Evolutionary conservation across 2,113 vertebrate species (phyloP).

Genomic region (Amphiprion percula): DNA sequence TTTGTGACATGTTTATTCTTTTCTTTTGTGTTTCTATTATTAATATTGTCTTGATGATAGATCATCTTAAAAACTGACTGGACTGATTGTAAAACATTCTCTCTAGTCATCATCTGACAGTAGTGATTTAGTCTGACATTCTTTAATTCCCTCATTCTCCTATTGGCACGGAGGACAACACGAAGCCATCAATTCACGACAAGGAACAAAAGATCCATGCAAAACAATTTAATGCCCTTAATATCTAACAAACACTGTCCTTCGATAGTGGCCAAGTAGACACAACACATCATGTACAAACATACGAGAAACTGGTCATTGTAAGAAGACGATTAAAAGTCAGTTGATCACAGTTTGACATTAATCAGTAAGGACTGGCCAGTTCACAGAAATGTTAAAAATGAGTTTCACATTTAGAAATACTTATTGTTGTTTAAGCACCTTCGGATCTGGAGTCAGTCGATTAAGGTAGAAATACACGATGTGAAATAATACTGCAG

Average conservation of each 20-base stretch:
- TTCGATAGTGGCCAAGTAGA: conserved; percentile 40
- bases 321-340: conserved; percentile 53
- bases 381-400: background rate
- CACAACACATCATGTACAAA: conserved; percentile 61
- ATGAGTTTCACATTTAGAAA: conserved; percentile 6
- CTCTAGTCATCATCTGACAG: background rate
- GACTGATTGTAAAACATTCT: background rate
- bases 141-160: conserved; percentile 7
- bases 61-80: background rate
- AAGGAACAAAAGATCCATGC: conserved; percentile 51
- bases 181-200: background rate
- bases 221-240: conserved; percentile 69
- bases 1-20: too few relatives aligned
- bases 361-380: conserved; percentile 18
- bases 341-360: conserved; percentile 47
- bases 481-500: conserved; percentile 21
- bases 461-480: conserved; percentile 34
- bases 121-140: background rate
- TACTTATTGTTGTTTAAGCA: conserved; percentile 17
- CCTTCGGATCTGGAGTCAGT: conserved; percentile 29
- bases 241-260: conserved; percentile 63
- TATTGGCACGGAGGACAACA: background rate
- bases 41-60: too few relatives aligned
- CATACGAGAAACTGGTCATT: conserved; percentile 60
- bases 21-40: too few relatives aligned